Evolutionary conservation across 2,888 invertebrate genomes (phyloP), one percentile per base, ranked within the genome.

Genomic region (Polydrusus pterygomalis): DNA sequence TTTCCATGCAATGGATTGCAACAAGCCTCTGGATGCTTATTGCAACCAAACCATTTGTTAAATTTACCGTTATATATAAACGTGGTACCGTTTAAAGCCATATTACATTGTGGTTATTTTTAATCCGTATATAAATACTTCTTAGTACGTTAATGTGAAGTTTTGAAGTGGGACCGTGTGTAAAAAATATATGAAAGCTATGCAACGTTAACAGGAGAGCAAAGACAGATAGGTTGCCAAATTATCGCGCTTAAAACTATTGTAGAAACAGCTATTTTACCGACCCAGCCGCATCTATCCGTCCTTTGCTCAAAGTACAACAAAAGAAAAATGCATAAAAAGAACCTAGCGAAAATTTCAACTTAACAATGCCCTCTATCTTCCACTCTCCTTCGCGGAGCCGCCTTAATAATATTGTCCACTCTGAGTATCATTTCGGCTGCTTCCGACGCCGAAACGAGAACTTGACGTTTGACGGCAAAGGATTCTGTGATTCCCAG

Each of bases 351-450:
- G 9, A 1, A 8, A 63, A 15, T 0, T n/a, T 5, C 5, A 20
- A 45, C 43, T 49, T 78, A 83, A 89, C 96, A 95, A 71, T 92
- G 93, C 81, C 96, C 94, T 84, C 94, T 92, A 87, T 98, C 98
- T 77, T 94, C 95, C 0, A 92, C 93, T 78, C 98, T 93, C 84
- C 92, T 93, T 79, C 97, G 92, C 9, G 97, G 97, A 38, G 97
- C 97, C 10, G 97, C 92, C 87, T 94, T 96, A 78, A 99, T 94
- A 81, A 99, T 99, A 88, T 97, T 94, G 88, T 99, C 99, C 0
- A 99, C 99, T 70, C 99, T 93, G 18, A 99, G 90, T 83, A 99
- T 99, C 96, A 99, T 97, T 89, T 99, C 99, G 0, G 99, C 98
- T 0, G 99, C 99, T 88, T 99, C 99, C 0, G 97, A 89, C 0